Base-by-base conservation (phyloP, 2,113 vertebrate genomes). In the Otocyon megalotis region DNA sequence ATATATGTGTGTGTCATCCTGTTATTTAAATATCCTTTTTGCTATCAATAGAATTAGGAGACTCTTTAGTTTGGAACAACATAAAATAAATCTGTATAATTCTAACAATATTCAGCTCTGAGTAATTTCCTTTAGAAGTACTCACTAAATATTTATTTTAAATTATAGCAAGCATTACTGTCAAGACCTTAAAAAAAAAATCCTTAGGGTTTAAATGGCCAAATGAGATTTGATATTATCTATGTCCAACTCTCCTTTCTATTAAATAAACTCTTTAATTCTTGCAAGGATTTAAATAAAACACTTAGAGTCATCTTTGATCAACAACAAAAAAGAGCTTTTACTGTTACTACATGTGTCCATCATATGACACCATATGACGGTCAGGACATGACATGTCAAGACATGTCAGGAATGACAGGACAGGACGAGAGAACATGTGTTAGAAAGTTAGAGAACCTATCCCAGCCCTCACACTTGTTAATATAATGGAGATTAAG, bases 41-140 rank as follows among this genome's bases (percentile, higher is more conserved):
- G 26, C 60, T 84, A 74, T 53, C 80, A 54, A 53, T 26, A 82
- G 37, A 93, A 80, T 67, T 80, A 72, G 26, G 71, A 65, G 74
- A 89, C 83, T 79, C n/a, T 84, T 80, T 43, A 62, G 19, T 26
- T 74, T 93, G 56, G 48, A 8, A n/a, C 35, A 54, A 67, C 20
- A 93, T 82, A 43, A 90, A 95, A 48, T 76, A 43, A 89, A 85
- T 50, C 20, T 90, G 35, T 84, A 17, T 80, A 76, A 87, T 22
- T 87, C 32, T 74, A 74, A 77, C 26, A 81, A 28, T 82, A 32
- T 16, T 72, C 30, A 87, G 2, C n/a, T 80, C 50, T 9, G 32
- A 92, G 35, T 37, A 48, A 92, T 65, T 71, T 63, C n/a, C 35
- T 94, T 89, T 65, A 5, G 91, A 77, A 94, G 69, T 85, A 50